Evolutionary conservation across 2,888 invertebrate genomes (phyloP).

Genomic region (Blastobasis adustella): DNA sequence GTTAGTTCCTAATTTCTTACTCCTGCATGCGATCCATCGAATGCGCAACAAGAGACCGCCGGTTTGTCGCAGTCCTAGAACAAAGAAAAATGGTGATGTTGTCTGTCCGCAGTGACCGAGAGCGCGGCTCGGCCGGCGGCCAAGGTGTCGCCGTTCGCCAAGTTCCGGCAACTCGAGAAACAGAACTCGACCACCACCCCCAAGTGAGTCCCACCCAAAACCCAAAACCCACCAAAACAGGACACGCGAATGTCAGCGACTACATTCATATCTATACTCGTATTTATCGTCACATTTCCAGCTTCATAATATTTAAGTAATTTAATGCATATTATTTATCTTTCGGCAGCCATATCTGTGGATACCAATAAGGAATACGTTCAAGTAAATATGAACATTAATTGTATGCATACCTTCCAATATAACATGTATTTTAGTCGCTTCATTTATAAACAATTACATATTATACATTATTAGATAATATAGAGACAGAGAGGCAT

Average conservation of each 20-base stretch:
- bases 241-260: background rate
- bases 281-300: too few relatives aligned
- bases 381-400: conserved; percentile 56
- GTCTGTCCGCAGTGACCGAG: conserved; percentile 64
- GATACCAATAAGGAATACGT: conserved; percentile 57
- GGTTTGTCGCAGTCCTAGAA: too few relatives aligned
- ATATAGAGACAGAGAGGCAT: conserved; percentile 1
- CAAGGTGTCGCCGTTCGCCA: conserved; percentile 90
- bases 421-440: conserved; percentile 48
- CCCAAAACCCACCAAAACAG: background rate
- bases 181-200: conserved; percentile 87
- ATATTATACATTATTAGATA: background rate
- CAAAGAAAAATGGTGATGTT: too few relatives aligned
- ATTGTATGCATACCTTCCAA: conserved; percentile 32
- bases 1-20: background rate
- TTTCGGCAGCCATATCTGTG: conserved; percentile 61
- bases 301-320: conserved; percentile 19
- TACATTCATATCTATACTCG: conserved; percentile 24
- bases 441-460: conserved; percentile 24
- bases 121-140: conserved; percentile 63
- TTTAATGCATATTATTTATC: conserved; percentile 42
- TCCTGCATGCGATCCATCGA: too few relatives aligned
- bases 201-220: conserved; percentile 76
- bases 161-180: conserved; percentile 93
- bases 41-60: too few relatives aligned